Percentiles rank a stretch among this genome's conserved stretches.
Conservation (phyloP, 2,888 invertebrate genomes). For the Plebejus anna region DNA sequence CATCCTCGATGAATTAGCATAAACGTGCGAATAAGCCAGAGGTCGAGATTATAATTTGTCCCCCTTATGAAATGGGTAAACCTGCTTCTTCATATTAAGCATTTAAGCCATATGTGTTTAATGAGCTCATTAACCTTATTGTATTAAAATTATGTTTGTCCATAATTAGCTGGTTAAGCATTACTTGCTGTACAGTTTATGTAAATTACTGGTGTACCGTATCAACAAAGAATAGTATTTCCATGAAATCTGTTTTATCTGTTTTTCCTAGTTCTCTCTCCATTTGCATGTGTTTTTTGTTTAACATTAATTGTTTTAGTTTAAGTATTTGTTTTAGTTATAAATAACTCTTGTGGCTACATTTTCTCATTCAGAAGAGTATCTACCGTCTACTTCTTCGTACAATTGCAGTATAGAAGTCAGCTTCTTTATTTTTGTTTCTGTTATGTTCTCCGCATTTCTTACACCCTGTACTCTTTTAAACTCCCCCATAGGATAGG, state of each 20-base stretch:
- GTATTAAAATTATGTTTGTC: neutral
- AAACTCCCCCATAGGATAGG: too few species aligned
- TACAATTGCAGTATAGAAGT: too few species aligned
- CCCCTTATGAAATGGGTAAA: conserved; percentile 17
- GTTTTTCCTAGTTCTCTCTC: neutral
- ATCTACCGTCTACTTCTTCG: too few species aligned
- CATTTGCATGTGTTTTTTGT: too few species aligned
- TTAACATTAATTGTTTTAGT: too few species aligned
- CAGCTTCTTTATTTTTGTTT: too few species aligned
- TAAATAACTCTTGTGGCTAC: too few species aligned
- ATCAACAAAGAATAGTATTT: neutral
- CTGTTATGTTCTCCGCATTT: too few species aligned
- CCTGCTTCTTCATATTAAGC: conserved; percentile 18
- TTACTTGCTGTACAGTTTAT: neutral
- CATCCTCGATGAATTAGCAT: conserved; percentile 25
- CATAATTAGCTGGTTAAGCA: neutral
- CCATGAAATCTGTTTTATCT: neutral
- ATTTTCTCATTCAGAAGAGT: too few species aligned
- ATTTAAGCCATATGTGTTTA: neutral
- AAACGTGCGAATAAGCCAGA: conserved; percentile 17
- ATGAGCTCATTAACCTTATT: conserved; percentile 6
- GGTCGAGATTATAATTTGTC: conserved; percentile 28
- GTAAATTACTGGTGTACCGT: neutral
- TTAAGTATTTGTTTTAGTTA: too few species aligned
- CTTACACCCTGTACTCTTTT: too few species aligned